A percentile compares a stretch with the other conserved stretches of the same genome.
phyloP scores from a whole-genome alignment of 2,888 invertebrate species.

The Subacronicta megacephala region DNA sequence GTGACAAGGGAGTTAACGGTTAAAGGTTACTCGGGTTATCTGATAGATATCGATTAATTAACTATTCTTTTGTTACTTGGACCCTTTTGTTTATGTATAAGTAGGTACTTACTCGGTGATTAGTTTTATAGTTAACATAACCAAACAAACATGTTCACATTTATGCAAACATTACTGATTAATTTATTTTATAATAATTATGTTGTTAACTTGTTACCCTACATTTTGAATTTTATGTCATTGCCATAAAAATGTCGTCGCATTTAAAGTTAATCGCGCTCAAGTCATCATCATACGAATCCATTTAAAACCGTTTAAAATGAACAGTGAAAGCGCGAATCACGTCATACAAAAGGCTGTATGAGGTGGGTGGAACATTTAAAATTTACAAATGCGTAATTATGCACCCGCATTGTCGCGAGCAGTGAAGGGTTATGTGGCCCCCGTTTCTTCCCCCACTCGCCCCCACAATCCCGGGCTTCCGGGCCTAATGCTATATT shows the following conservation, averaged over 20 bases:
- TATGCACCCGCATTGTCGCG: constrained; percentile 89
- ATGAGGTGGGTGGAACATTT: constrained; percentile 88
- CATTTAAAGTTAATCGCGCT: constrained; percentile 78
- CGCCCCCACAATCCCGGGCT: constrained; percentile 79
- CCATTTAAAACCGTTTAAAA: constrained; percentile 82
- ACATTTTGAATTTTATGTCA: constrained; percentile 58
- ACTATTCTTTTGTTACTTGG: constrained; percentile 21
- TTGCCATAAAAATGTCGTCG: constrained; percentile 69
- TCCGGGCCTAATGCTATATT: constrained; percentile 90
- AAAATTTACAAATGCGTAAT: constrained; percentile 90
- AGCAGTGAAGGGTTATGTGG: constrained; percentile 79
- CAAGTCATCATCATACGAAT: constrained; percentile 80
- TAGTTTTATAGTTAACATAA: constrained; percentile 5
- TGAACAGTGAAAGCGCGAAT: constrained; percentile 83
- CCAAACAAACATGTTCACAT: neutral
- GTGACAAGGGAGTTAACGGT: constrained; percentile 66
- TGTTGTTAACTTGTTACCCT: constrained; percentile 2
- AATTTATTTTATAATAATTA: constrained; percentile 18
- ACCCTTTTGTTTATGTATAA: constrained; percentile 14
- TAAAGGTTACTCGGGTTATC: constrained; percentile 62
- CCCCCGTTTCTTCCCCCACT: constrained; percentile 67
- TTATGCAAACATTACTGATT: constrained; percentile 2
- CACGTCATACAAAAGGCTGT: constrained; percentile 87
- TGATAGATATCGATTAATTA: constrained; percentile 54
- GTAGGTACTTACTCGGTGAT: neutral